phyloP scores from a whole-genome alignment of 2,113 vertebrate genomes.

The Brienomyrus longianalis region DNA sequence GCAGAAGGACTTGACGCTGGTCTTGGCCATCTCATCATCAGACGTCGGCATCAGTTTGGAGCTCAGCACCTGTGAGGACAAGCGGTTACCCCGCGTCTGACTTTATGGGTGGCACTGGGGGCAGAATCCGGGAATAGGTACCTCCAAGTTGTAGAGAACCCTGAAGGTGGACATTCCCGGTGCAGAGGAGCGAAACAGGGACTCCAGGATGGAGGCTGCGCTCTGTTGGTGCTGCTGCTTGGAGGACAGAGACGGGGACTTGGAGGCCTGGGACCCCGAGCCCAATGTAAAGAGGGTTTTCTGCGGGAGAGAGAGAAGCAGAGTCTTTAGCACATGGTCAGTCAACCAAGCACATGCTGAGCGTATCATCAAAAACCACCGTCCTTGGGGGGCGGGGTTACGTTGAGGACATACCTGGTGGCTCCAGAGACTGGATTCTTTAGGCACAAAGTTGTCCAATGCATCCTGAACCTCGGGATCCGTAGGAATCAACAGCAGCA shows the following conservation, averaged over 20 bases:
- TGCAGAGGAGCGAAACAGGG: conserved; percentile 89
- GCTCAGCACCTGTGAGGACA: conserved; percentile 79
- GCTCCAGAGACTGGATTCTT: conserved; percentile 74
- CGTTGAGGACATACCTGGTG: conserved; percentile 55
- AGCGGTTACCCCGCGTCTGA: not conserved
- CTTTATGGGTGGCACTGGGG: too few relatives aligned
- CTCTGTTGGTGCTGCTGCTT: conserved; percentile 96
- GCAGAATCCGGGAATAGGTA: conserved; percentile 37
- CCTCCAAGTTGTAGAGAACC: conserved; percentile 97
- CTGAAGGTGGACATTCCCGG: conserved; percentile 98
- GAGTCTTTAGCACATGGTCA: conserved; percentile 11
- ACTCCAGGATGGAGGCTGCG: conserved; percentile 89
- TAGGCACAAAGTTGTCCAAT: conserved; percentile 80
- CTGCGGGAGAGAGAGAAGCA: conserved; percentile 48
- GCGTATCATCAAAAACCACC: not conserved
- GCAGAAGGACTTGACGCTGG: conserved; percentile 96
- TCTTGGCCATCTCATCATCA: conserved; percentile 98
- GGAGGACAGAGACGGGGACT: conserved; percentile 87
- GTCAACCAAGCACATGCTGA: not conserved
- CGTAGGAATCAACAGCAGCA: conserved; percentile 90
- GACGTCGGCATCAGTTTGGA: conserved; percentile 98
- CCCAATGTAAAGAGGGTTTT: conserved; percentile 86
- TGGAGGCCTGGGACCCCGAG: conserved; percentile 78
- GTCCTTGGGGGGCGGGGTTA: not conserved
- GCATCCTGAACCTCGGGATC: conserved; percentile 97